Evolutionary conservation across 2,797 vertebrate genomes (phyloP).

Genomic region (Neostethus bicornis): DNA sequence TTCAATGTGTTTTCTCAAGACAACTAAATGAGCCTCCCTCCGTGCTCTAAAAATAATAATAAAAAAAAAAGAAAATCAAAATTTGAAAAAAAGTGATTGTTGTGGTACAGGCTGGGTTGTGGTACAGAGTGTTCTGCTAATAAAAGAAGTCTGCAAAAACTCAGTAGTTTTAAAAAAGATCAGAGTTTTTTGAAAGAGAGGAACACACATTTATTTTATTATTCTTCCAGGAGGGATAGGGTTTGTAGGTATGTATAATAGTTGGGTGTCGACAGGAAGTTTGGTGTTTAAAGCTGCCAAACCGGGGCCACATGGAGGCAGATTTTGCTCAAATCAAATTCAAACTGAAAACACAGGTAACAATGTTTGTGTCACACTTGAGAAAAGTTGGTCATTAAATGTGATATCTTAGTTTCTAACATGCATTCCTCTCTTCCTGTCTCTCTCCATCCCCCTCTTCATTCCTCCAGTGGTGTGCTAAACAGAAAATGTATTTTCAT

Average conservation of each 20-base stretch:
- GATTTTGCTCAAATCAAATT: slow-evolving; percentile 22
- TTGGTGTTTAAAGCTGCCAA: not conserved
- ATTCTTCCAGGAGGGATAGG: not conserved
- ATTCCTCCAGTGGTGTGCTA: slow-evolving; percentile 20
- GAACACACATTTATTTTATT: not conserved
- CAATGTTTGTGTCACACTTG: slow-evolving; percentile 2
- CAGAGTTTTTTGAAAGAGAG: not conserved
- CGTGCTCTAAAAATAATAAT: too few relatives aligned
- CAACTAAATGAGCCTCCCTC: too few relatives aligned
- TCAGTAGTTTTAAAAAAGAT: not conserved
- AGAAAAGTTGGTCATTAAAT: slow-evolving; percentile 20
- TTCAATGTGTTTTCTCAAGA: not conserved
- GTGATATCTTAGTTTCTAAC: slow-evolving; percentile 16
- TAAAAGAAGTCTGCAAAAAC: not conserved
- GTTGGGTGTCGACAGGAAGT: slow-evolving; percentile 8
- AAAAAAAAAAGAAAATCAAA: too few relatives aligned
- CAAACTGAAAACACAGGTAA: slow-evolving; percentile 34
- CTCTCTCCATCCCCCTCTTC: not conserved
- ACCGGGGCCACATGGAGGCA: slow-evolving; percentile 6
- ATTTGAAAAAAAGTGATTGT: too few relatives aligned
- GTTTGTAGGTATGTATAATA: slow-evolving; percentile 2
- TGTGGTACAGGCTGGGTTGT: not conserved
- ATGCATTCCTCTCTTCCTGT: slow-evolving; percentile 6
- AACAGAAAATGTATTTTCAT: slow-evolving; percentile 14
- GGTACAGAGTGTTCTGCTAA: not conserved